phyloP scores from a whole-genome alignment of 2,797 vertebrate genomes.

The Alauda arvensis region DNA sequence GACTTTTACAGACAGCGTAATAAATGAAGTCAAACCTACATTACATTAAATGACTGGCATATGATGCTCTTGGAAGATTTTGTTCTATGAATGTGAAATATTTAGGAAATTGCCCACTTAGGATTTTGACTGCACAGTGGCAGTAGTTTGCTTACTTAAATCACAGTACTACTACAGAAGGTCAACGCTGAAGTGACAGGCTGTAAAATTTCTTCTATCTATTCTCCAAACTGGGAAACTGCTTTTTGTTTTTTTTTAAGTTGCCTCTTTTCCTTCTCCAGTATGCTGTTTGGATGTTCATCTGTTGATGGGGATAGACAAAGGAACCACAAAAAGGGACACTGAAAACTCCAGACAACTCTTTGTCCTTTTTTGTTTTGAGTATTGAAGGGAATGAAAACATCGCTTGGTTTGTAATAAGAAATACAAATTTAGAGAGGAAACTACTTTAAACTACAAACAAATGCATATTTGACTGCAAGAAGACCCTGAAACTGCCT shows the following conservation, averaged over 20 bases:
- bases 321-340: neutral
- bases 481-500: neutral
- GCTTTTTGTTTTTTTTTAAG: neutral
- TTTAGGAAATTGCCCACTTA: conserved; percentile 34
- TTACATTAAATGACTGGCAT: neutral
- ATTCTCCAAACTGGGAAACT: neutral
- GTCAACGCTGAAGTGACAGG: conserved; percentile 13
- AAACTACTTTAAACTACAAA: neutral
- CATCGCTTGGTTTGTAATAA: neutral
- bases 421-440: neutral
- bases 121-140: neutral
- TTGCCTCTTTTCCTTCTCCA: neutral
- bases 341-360: neutral
- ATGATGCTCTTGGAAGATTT: neutral
- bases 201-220: conserved; percentile 22
- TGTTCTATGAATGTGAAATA: neutral
- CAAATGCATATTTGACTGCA: neutral
- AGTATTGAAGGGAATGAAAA: neutral
- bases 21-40: neutral
- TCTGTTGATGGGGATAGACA: neutral
- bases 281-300: neutral
- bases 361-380: neutral
- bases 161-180: conserved; percentile 6
- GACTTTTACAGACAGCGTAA: neutral
- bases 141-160: conserved; percentile 17